Base-by-base conservation (phyloP, 2,888 invertebrate species). In the Sceliomorpha sp. region DNA sequence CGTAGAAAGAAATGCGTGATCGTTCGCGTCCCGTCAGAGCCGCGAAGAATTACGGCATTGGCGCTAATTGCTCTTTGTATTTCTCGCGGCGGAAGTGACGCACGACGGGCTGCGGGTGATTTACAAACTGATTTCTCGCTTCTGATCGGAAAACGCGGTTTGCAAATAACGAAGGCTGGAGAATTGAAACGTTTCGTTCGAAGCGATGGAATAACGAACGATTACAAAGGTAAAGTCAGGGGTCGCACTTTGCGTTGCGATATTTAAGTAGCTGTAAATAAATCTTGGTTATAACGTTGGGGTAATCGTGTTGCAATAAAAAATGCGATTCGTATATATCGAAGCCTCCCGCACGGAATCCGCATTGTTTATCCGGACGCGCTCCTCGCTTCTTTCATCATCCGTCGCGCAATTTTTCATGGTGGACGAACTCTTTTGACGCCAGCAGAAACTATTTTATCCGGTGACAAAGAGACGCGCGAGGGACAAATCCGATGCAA, bases 41-140 rank as follows among this genome's bases (percentile, higher is more conserved):
- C 64, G 62, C 68, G 67, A 72, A 72, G 70, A 74, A 75, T 75
- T 67, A 69, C 62, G 64, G 66, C 68, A 71, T 73, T 74, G 74
- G 75, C 75, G 74, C 75, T 77, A 77, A 77, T 77, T 75, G 74
- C 62, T 66, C 63, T 73, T 73, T 74, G 73, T 70, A 66, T 70
- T 45, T 48, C 63, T 60, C 67, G 63, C 63, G 64, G 72, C 70
- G 72, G 72, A 77, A 70, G 63, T 73, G 73, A 76, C 69, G 69
- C 72, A 60, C 55, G 51, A 55, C 66, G 53, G 24, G 24, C 17
- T 47, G 53, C 55, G 56, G 40, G 53, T 66, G 69, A 72, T 72
- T 69, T 72, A 72, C 62, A 48, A 36, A 47, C 60, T 58, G 60
- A 72, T 69, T 62, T 14, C 13, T 51, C 42, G 44, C 44, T 44